These are phyloP conservation scores for Calameuta filiformis DNA, from an alignment of 2,888 invertebrate genomes.

Conservation along the genomic window DNA sequence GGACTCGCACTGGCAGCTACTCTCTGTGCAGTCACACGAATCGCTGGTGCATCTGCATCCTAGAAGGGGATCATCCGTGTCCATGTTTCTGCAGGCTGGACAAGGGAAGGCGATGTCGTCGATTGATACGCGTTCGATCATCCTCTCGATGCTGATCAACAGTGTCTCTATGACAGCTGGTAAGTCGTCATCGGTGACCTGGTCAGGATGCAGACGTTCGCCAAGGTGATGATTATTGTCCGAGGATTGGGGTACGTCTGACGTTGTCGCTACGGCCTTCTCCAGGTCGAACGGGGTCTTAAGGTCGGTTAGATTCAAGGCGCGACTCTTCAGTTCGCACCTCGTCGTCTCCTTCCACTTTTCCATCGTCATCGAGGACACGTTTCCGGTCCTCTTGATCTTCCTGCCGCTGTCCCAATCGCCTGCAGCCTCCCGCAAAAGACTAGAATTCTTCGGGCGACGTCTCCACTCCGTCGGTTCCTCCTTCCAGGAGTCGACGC, in stretches of 20 bases:
- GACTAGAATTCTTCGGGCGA: conserved; percentile 47
- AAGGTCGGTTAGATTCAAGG: conserved; percentile 51
- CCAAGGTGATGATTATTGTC: background rate
- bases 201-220: conserved; percentile 32
- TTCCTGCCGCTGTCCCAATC: conserved; percentile 17
- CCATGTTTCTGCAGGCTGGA: conserved; percentile 65
- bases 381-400: conserved; percentile 48
- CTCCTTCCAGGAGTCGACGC: conserved; percentile 52
- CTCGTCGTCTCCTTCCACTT: conserved; percentile 56
- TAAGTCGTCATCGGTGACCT: conserved; percentile 68
- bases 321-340: conserved; percentile 40
- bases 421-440: conserved; percentile 29
- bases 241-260: background rate
- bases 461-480: conserved; percentile 32
- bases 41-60: conserved; percentile 61
- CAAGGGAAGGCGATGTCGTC: conserved; percentile 75
- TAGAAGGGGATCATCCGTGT: conserved; percentile 60
- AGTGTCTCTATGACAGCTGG: conserved; percentile 75
- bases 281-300: conserved; percentile 57
- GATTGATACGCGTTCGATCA: conserved; percentile 75
- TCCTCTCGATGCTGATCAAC: conserved; percentile 76
- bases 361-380: conserved; percentile 49
- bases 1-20: conserved; percentile 43
- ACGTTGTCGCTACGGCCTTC: conserved; percentile 31
- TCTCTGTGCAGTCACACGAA: conserved; percentile 48